Evolutionary conservation across 2,113 vertebrate species (phyloP).

Genomic region (Conger conger): DNA sequence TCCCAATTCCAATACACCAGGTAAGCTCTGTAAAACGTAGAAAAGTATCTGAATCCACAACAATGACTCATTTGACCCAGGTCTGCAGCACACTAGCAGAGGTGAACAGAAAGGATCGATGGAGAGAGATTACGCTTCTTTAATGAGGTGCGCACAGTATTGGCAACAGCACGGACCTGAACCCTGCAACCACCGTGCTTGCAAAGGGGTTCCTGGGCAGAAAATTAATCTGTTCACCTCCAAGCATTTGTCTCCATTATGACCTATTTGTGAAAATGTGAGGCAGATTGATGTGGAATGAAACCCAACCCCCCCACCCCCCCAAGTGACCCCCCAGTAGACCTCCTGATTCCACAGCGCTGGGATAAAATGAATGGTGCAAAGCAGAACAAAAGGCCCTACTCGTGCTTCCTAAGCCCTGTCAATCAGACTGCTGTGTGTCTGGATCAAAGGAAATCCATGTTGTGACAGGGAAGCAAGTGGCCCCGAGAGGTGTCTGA

Average conservation of each 20-base stretch:
- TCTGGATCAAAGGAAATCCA: slow-evolving; percentile 1
- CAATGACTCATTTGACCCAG: too few relatives aligned
- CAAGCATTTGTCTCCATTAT: not conserved
- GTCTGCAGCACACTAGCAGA: not conserved
- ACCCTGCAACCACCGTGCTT: not conserved
- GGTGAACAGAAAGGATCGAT: not conserved
- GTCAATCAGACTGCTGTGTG: not conserved
- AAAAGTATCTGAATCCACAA: too few relatives aligned
- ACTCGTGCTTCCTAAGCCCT: not conserved
- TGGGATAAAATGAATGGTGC: not conserved
- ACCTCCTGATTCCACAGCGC: not conserved
- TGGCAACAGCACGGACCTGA: not conserved
- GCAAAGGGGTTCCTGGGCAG: not conserved
- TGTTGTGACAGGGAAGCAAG: not conserved
- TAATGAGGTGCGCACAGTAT: not conserved
- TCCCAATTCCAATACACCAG: too few relatives aligned
- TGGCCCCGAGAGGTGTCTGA: not conserved
- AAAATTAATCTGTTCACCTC: not conserved
- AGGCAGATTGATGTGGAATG: not conserved
- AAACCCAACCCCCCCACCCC: not conserved
- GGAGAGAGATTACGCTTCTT: not conserved
- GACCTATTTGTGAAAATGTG: not conserved
- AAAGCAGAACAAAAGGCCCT: not conserved
- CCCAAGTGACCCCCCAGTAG: too few relatives aligned
- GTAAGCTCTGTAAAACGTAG: too few relatives aligned